Evolutionary conservation across 2,797 vertebrate genomes (phyloP).

Genomic region (Pangasius mekongensis): DNA sequence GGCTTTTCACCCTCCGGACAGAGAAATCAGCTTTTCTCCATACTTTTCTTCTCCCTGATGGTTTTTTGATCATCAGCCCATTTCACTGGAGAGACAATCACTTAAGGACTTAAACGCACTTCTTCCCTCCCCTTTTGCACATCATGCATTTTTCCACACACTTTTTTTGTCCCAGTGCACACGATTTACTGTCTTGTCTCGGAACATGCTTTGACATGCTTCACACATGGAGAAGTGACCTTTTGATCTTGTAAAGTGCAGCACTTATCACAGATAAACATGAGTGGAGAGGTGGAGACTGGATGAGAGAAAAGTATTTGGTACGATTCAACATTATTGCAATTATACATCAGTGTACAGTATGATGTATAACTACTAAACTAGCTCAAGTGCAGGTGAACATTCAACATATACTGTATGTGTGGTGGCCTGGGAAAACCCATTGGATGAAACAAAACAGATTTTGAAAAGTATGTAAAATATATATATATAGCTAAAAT

Average conservation of each 20-base stretch:
- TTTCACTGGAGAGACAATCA: slow-evolving; percentile 74
- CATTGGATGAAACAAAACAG: not conserved
- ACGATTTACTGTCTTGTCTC: not conserved
- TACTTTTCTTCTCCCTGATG: slow-evolving; percentile 58
- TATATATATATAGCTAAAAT: too few relatives aligned
- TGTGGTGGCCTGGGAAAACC: not conserved
- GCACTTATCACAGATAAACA: not conserved
- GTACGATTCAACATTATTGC: not conserved
- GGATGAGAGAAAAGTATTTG: too few relatives aligned
- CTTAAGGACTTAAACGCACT: slow-evolving; percentile 65
- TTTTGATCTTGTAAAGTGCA: not conserved
- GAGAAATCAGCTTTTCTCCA: slow-evolving; percentile 70
- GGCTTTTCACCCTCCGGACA: slow-evolving; percentile 68
- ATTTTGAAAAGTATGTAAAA: too few relatives aligned
- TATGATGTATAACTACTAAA: not conserved
- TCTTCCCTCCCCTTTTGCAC: slow-evolving; percentile 37
- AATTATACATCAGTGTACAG: not conserved
- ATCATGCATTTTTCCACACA: not conserved
- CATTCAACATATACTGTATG: not conserved
- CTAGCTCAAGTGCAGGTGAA: too few relatives aligned
- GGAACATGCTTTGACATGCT: not conserved
- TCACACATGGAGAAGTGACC: not conserved
- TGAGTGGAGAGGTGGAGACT: not conserved
- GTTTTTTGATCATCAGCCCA: slow-evolving; percentile 61
- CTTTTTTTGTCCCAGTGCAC: not conserved